Conservation (phyloP, 1,140 invertebrate species). For the Scaptomyza graminum region DNA sequence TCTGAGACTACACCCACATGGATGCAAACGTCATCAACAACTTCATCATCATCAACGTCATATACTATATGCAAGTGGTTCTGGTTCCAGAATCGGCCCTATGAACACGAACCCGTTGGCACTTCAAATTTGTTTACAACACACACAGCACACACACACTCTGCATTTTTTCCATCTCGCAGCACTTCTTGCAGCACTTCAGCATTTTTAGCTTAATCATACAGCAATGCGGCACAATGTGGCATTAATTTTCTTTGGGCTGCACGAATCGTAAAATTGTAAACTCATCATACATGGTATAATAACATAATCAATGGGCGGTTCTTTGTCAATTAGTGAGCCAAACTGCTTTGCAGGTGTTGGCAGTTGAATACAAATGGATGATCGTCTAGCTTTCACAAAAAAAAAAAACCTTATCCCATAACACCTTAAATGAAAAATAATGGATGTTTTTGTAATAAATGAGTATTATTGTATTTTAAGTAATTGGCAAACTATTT, state of each 20-base stretch:
- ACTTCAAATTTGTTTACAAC: slow-evolving; percentile 3
- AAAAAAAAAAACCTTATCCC: background rate
- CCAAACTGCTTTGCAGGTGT: background rate
- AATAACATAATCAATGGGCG: slow-evolving; percentile 68
- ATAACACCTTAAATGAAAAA: slow-evolving; percentile 19
- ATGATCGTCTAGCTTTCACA: background rate
- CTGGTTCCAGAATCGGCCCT: background rate
- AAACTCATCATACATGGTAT: slow-evolving; percentile 64
- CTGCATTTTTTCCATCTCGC: no score
- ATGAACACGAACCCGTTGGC: background rate
- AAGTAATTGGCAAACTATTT: no score
- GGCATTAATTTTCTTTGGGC: slow-evolving; percentile 64
- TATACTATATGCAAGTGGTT: background rate
- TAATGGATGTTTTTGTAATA: background rate
- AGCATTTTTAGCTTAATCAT: slow-evolving; percentile 62
- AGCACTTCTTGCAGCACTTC: slow-evolving; percentile 10
- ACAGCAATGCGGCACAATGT: slow-evolving; percentile 55
- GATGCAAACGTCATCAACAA: background rate
- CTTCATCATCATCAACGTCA: background rate
- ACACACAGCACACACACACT: background rate
- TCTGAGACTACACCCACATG: slow-evolving; percentile 1
- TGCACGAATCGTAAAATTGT: slow-evolving; percentile 46
- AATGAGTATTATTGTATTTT: no score
- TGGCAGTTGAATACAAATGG: background rate
- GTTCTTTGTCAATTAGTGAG: slow-evolving; percentile 32